A percentile compares a stretch with the other conserved stretches of the same genome.
Conservation (phyloP, 2,797 vertebrate genomes). For the Okamejei kenojei region DNA sequence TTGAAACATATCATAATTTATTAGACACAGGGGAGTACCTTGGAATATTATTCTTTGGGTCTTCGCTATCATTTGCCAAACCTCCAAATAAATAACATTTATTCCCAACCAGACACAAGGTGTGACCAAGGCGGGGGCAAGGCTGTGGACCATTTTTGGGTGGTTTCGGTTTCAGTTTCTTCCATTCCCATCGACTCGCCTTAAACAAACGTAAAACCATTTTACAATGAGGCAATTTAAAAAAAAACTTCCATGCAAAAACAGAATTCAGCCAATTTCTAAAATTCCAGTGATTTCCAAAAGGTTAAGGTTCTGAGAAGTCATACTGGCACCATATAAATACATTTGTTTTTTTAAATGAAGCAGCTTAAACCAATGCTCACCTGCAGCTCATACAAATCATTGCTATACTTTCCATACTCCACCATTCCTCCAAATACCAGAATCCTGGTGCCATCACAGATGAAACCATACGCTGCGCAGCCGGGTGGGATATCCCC, state of each 20-base stretch:
- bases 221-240: background rate
- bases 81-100: constrained; percentile 95
- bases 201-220: constrained; percentile 48
- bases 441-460: constrained; percentile 84
- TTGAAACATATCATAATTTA: background rate
- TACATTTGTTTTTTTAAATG: constrained; percentile 33
- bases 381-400: constrained; percentile 92
- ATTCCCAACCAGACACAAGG: constrained; percentile 82
- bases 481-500: constrained; percentile 96
- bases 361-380: constrained; percentile 38
- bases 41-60: constrained; percentile 86
- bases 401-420: constrained; percentile 91
- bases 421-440: constrained; percentile 97
- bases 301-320: background rate
- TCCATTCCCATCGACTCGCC: constrained; percentile 97
- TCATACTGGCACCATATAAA: background rate
- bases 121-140: constrained; percentile 89
- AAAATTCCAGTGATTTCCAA: background rate
- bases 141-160: constrained; percentile 71
- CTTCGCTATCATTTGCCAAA: constrained; percentile 90
- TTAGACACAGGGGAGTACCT: constrained; percentile 59
- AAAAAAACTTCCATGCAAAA: constrained; percentile 19
- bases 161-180: constrained; percentile 82
- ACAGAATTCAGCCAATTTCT: constrained; percentile 39
- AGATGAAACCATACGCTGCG: constrained; percentile 90